A percentile compares a stretch with the other conserved stretches of the same genome.
Evolutionary conservation across 2,888 invertebrate species (phyloP).

Genomic region (Trichopria drosophilae): DNA sequence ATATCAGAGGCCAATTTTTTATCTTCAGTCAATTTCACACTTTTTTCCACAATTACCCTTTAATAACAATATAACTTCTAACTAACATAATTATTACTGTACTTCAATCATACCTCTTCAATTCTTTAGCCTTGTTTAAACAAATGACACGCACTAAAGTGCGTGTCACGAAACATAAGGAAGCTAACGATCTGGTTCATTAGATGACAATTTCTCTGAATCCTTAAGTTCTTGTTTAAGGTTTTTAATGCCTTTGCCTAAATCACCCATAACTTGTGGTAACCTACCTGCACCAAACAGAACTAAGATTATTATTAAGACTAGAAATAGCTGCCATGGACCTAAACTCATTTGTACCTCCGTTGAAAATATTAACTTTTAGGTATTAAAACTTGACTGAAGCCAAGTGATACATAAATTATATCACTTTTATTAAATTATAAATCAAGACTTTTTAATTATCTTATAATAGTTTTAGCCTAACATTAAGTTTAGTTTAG

Average conservation of each 20-base stretch:
- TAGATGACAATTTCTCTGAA: slow-evolving; percentile 26
- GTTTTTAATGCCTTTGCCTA: slow-evolving; percentile 27
- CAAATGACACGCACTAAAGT: slow-evolving; percentile 26
- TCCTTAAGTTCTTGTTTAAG: slow-evolving; percentile 27
- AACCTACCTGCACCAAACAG: slow-evolving; percentile 27
- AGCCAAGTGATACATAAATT: slow-evolving; percentile 26
- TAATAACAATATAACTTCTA: too few relatives aligned
- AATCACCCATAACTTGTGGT: slow-evolving; percentile 27
- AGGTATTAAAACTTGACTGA: slow-evolving; percentile 26
- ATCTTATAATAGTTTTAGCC: slow-evolving; percentile 25
- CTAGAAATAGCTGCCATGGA: slow-evolving; percentile 27
- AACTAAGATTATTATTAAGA: slow-evolving; percentile 27
- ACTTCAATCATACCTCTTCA: slow-evolving; percentile 19
- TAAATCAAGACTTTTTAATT: slow-evolving; percentile 28
- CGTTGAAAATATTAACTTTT: slow-evolving; percentile 26
- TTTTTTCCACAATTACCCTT: background rate
- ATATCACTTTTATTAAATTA: slow-evolving; percentile 26
- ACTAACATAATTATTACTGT: slow-evolving; percentile 5
- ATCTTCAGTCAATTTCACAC: slow-evolving; percentile 19
- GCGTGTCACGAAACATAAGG: slow-evolving; percentile 27
- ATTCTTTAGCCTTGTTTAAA: slow-evolving; percentile 27
- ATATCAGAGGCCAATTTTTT: slow-evolving; percentile 26
- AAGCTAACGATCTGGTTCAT: slow-evolving; percentile 26
- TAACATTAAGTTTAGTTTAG: slow-evolving; percentile 24
- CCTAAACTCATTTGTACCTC: slow-evolving; percentile 27